phyloP scores from a whole-genome alignment of 2,797 vertebrate genomes.

The Anguilla obscura region DNA sequence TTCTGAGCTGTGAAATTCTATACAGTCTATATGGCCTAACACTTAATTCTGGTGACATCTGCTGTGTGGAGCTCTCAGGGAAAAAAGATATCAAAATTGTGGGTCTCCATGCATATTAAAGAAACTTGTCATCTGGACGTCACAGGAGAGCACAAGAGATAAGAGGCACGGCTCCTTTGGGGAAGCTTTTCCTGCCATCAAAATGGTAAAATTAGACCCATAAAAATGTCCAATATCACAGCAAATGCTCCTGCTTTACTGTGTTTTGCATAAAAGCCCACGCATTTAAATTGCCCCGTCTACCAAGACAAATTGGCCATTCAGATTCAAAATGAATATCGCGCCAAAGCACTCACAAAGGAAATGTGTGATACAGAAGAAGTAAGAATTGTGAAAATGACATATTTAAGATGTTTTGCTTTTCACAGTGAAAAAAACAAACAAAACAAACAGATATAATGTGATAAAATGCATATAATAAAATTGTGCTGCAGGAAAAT shows the following conservation, averaged over 20 bases:
- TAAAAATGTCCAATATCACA: constrained; percentile 96
- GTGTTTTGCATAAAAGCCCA: constrained; percentile 98
- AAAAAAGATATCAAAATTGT: constrained; percentile 68
- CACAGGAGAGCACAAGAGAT: constrained; percentile 84
- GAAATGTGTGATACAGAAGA: constrained; percentile 74
- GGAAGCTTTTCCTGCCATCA: constrained; percentile 93
- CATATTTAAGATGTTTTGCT: constrained; percentile 72
- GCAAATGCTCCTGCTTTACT: constrained; percentile 94
- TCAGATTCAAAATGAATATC: constrained; percentile 82
- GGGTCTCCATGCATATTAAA: constrained; percentile 88
- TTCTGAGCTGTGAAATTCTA: constrained; percentile 24
- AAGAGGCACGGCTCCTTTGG: constrained; percentile 87
- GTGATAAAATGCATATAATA: constrained; percentile 71
- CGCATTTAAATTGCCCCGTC: constrained; percentile 92
- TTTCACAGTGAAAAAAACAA: constrained; percentile 56
- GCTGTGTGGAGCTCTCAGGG: constrained; percentile 30
- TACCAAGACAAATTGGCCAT: constrained; percentile 99
- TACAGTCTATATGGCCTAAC: constrained; percentile 23
- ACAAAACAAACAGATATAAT: constrained; percentile 65
- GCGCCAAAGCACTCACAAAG: constrained; percentile 77
- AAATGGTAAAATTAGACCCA: constrained; percentile 98
- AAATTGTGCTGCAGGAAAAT: constrained; percentile 51
- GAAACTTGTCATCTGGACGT: constrained; percentile 97
- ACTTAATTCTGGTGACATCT: constrained; percentile 47
- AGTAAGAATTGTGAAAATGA: constrained; percentile 82